Conservation (phyloP, 1,140 invertebrate species). For the Macrobrachium nipponense region DNA sequence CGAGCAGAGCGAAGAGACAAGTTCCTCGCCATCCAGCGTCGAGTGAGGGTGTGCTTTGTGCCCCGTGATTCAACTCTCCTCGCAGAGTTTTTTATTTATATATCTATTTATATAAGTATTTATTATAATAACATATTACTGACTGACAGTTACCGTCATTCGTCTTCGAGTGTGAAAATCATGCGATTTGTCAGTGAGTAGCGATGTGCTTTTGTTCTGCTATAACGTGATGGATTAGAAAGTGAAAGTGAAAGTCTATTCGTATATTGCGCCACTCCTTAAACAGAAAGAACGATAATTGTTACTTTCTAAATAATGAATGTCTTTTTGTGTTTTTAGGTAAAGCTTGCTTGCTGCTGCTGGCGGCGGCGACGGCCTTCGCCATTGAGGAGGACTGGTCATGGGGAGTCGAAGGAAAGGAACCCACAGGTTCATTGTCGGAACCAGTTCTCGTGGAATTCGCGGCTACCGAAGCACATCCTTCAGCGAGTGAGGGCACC, state of each 20-base stretch:
- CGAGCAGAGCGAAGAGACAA: not conserved
- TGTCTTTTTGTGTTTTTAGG: not conserved
- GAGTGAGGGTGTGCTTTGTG: not conserved
- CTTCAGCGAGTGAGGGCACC: conserved; percentile 7
- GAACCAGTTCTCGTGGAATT: not conserved
- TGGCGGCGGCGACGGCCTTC: conserved; percentile 26
- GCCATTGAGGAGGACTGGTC: conserved; percentile 41
- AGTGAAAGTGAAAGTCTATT: not conserved
- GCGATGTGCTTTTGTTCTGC: not conserved
- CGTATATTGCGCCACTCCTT: not conserved
- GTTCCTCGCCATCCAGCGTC: not conserved
- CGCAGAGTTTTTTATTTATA: not conserved
- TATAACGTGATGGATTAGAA: not conserved
- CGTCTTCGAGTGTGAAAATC: not conserved
- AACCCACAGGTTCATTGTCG: not conserved
- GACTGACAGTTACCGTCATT: not conserved
- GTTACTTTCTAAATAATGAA: not conserved
- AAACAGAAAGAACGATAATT: not conserved
- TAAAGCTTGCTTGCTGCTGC: conserved; percentile 14
- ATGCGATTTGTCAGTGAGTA: conserved; percentile 43
- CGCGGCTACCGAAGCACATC: conserved; percentile 14
- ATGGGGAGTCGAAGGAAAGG: conserved; percentile 48
- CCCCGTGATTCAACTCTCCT: no score
- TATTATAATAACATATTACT: not conserved
- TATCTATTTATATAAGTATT: conserved; percentile 40